Base-by-base conservation (phyloP, 2,113 vertebrate species). In the Saccopteryx bilineata region DNA sequence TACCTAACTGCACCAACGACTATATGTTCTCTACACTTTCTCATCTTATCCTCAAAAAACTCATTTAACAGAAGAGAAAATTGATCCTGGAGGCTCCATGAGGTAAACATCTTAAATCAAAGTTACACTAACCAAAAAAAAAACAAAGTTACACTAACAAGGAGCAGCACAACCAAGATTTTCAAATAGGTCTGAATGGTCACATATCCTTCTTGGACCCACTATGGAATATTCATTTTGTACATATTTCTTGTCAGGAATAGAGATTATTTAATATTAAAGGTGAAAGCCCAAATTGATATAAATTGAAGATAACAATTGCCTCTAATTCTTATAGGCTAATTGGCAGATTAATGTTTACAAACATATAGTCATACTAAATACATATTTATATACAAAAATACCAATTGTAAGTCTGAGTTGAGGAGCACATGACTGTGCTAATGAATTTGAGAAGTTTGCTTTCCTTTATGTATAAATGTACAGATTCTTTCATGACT, bases 31-130 rank as follows among this genome's bases (percentile, higher is more conserved):
- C 17, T 66, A 50, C 9, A 31, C 15, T 69, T 93, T 48, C 15
- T 93, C n/a, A 88, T 50, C 90, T 84, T 10, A 84, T 75, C 1
- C 11, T 92, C 33, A 84, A 4, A 84, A 90, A 95, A 75, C 52
- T 93, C n/a, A 65, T 4, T 83, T 58, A 58, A 52, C 46, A 54
- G 28, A 48, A 63, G 12, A 90, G 76, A 90, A 91, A n/a, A 80
- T 0, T 78, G 23, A 39, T 39, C 39, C 39, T 39, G 39, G 39
- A 69, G 5, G 4, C 60, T 90, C 4, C 83, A 56, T 56, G 48
- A 90, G 24, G 3, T 4, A 28, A 76, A 84, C 66, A 1, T 50
- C 61, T 33, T 31, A 86, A 33, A 78, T 8, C 24, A 65, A 39
- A 4, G 2, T 48, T 46, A 90, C 9, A 75, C 7, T 68, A 46